Evolutionary conservation across 2,888 invertebrate species (phyloP).

Genomic region (Noctuana brunneofusca): DNA sequence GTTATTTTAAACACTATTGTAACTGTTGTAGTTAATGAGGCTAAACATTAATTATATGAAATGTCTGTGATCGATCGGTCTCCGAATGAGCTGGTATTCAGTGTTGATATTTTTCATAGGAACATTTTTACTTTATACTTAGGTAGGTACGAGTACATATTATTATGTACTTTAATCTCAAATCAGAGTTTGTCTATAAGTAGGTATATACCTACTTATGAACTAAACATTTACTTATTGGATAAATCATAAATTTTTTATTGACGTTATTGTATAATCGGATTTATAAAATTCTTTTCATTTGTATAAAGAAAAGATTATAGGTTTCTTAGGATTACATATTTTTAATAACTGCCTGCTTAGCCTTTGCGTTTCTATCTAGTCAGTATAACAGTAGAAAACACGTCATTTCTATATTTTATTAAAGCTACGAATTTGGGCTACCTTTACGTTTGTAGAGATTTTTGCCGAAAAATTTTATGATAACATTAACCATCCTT

Average conservation of each 20-base stretch:
- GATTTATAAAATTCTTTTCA: background rate
- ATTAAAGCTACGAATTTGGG: too few relatives aligned
- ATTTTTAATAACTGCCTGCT: constrained; percentile 1
- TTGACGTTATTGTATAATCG: too few relatives aligned
- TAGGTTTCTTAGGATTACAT: background rate
- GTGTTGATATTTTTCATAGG: background rate
- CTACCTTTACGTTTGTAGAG: too few relatives aligned
- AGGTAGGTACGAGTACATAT: too few relatives aligned
- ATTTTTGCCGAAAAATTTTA: too few relatives aligned
- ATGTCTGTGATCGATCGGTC: constrained; percentile 49
- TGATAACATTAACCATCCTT: too few relatives aligned
- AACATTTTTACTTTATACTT: too few relatives aligned
- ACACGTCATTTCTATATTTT: background rate
- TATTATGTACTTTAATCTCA: too few relatives aligned
- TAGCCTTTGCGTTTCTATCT: constrained; percentile 21
- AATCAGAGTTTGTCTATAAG: too few relatives aligned
- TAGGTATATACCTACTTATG: too few relatives aligned
- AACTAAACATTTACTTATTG: too few relatives aligned
- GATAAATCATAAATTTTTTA: too few relatives aligned
- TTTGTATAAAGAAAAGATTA: background rate
- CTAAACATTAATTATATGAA: constrained; percentile 46
- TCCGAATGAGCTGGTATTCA: constrained; percentile 46
- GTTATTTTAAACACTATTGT: background rate
- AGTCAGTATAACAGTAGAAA: constrained; percentile 15
- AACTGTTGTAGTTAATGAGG: constrained; percentile 43